Evolutionary conservation across 1,140 invertebrate species (phyloP).

Genomic region (Agrilus planipennis): DNA sequence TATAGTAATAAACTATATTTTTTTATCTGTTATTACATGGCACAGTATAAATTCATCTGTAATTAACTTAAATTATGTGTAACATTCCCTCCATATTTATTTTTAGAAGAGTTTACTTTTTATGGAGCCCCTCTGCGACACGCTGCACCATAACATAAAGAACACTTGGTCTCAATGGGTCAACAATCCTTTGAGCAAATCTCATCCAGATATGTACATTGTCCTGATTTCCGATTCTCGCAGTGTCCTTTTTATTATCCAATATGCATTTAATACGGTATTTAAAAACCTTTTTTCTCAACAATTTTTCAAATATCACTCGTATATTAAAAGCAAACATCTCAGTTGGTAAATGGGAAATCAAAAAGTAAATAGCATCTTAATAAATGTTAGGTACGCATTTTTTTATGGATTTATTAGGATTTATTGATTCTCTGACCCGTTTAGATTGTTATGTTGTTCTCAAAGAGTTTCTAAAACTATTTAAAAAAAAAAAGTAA

Average conservation of each 20-base stretch:
- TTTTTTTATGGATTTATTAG: too few relatives aligned
- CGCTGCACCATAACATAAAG: slow-evolving; percentile 23
- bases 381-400: too few relatives aligned
- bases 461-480: too few relatives aligned
- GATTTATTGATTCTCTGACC: too few relatives aligned
- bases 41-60: too few relatives aligned
- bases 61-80: background rate
- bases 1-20: too few relatives aligned
- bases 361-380: background rate
- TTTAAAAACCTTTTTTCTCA: slow-evolving; percentile 6
- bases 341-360: background rate
- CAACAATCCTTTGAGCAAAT: slow-evolving; percentile 6
- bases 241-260: slow-evolving; percentile 28
- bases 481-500: background rate
- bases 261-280: slow-evolving; percentile 23
- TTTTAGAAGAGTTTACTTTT: slow-evolving; percentile 27
- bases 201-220: slow-evolving; percentile 22
- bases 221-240: slow-evolving; percentile 27
- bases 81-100: background rate
- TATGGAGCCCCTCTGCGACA: slow-evolving; percentile 20
- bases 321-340: background rate
- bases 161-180: slow-evolving; percentile 22
- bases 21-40: too few relatives aligned
- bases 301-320: slow-evolving; percentile 2
- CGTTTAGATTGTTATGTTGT: too few relatives aligned